phyloP scores from a whole-genome alignment of 2,113 vertebrate species.

The Mus spicilegus region DNA sequence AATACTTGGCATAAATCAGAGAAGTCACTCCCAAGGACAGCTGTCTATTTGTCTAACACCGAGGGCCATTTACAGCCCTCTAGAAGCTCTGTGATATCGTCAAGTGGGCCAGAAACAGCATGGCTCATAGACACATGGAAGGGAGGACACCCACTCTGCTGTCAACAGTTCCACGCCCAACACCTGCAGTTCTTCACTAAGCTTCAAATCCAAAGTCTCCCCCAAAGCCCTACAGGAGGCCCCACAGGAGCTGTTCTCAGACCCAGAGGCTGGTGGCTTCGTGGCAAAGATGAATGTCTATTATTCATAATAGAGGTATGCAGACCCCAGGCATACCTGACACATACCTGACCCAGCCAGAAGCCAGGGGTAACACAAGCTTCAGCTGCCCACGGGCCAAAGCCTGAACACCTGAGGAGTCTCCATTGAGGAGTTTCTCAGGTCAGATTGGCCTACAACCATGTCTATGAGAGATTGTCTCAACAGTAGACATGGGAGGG shows the following conservation, averaged over 20 bases:
- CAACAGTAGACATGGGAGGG: background rate
- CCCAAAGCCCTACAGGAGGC: background rate
- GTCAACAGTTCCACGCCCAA: fast-evolving
- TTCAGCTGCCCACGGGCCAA: background rate
- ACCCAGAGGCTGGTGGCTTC: background rate
- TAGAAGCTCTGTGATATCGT: background rate
- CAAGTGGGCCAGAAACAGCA: fast-evolving
- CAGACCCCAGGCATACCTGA: background rate
- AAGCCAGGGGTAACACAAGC: fast-evolving
- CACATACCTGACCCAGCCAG: fast-evolving
- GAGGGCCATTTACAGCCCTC: fast-evolving
- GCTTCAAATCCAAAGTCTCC: background rate
- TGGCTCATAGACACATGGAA: fast-evolving
- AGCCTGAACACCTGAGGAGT: background rate
- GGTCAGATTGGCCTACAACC: background rate
- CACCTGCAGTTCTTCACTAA: background rate
- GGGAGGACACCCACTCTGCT: background rate
- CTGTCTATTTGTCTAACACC: background rate
- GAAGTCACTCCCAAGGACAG: background rate
- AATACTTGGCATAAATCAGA: background rate
- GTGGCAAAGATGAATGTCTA: background rate
- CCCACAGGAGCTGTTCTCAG: background rate
- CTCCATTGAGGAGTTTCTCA: background rate
- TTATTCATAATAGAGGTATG: too few species aligned
- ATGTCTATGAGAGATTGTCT: background rate